Conservation (phyloP, 2,113 vertebrate genomes). For the Phalacrocorax carbo region DNA sequence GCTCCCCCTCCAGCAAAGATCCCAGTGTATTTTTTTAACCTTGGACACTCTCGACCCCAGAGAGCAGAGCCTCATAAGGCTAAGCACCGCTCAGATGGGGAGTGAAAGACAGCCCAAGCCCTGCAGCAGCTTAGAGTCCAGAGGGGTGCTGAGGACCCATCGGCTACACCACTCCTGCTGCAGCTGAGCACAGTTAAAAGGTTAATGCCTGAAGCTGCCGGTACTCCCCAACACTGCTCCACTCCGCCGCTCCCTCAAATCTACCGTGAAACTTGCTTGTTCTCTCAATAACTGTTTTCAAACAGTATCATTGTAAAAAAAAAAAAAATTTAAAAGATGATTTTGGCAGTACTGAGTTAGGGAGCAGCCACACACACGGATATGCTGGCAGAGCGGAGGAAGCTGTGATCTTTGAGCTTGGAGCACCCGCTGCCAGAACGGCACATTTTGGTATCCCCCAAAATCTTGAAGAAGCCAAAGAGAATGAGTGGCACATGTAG, state of each 20-base stretch:
- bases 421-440: not conserved
- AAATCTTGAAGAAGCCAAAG: not conserved
- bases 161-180: not conserved
- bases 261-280: rapidly evolving
- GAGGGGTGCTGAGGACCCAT: not conserved
- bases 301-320: not conserved
- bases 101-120: not conserved
- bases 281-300: not conserved
- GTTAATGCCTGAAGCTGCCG: not conserved
- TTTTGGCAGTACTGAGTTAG: not conserved
- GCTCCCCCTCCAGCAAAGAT: not conserved
- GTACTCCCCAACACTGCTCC: not conserved
- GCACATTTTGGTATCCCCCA: not conserved
- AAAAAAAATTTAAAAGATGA: no score
- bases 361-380: not conserved
- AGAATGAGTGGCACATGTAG: not conserved
- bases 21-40: not conserved
- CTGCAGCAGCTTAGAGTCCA: not conserved
- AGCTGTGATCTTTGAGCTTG: not conserved
- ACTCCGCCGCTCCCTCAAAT: rapidly evolving
- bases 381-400: not conserved
- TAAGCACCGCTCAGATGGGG: rapidly evolving
- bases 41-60: no score
- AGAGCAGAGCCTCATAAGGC: not conserved
- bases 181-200: not conserved